Evolutionary conservation across 2,888 invertebrate species (phyloP).

Genomic region (Hirtodrosophila confusa): DNA sequence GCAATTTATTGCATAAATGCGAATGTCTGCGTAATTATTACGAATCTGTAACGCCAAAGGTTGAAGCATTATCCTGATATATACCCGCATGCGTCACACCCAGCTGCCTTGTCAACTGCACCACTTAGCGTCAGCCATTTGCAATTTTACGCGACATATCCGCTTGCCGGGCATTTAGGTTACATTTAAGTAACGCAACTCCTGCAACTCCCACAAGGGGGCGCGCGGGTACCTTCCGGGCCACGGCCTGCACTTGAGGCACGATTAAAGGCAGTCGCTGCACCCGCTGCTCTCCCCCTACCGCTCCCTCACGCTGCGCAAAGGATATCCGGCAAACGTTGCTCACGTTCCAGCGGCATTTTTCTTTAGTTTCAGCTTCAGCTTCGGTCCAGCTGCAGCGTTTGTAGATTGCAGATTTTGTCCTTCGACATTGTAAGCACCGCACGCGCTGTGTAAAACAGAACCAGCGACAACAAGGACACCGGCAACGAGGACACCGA

Average conservation of each 20-base stretch:
- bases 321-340: constrained; percentile 66
- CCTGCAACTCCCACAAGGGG: constrained; percentile 12
- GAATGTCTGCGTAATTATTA: constrained; percentile 47
- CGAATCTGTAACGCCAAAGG: constrained; percentile 14
- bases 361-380: constrained; percentile 46
- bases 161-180: constrained; percentile 74
- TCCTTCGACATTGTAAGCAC: constrained; percentile 60
- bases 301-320: constrained; percentile 6
- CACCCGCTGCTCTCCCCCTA: neutral
- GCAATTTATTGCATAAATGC: constrained; percentile 46
- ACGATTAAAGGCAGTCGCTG: constrained; percentile 31
- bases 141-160: constrained; percentile 73
- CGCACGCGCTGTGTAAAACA: constrained; percentile 43
- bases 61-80: constrained; percentile 20
- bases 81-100: constrained; percentile 10
- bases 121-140: constrained; percentile 62
- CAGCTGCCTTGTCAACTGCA: constrained; percentile 22
- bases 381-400: constrained; percentile 41
- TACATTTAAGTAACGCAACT: constrained; percentile 61
- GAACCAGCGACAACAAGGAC: constrained; percentile 50
- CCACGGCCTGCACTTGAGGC: constrained; percentile 40
- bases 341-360: constrained; percentile 73
- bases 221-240: constrained; percentile 53
- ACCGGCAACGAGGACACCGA: constrained; percentile 23
- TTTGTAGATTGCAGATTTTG: constrained; percentile 51